Evolutionary conservation across 2,797 vertebrate species (phyloP), one percentile per base, ranked within the genome.

Genomic region (Sciaenops ocellatus): DNA sequence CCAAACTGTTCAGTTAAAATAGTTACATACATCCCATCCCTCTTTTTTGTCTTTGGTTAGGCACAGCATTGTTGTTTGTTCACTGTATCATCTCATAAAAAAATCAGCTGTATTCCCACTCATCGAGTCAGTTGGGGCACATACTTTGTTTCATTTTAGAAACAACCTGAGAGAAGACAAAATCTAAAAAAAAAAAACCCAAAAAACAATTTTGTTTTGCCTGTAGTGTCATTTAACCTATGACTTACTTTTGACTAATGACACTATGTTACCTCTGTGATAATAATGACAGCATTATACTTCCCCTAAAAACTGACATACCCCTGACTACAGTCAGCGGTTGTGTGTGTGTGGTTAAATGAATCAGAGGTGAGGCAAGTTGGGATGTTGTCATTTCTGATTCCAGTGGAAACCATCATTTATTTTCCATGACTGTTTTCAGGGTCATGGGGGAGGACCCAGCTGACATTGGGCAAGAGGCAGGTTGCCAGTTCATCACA

Each of bases 311-410:
- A 6, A 34, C 30, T 54, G 13, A 50, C 26, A 15, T 4, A 24
- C 2, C 12, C 55, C 13, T 62, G 16, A n/a, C 13, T 50, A 12
- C 44, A 28, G 54, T 48, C 2, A 4, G 2, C 26, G 20, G 51
- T 47, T 82, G 69, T n/a, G 72, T 6, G 69, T 8, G 10, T 54
- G 42, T 22, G 20, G 34, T 34, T 30, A 38, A 79, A 30, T 76
- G n/a, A 85, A 71, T 81, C 77, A 87, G 42, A 48, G 5, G 7
- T 65, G 57, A 47, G 15, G 42, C 5, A 60, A 75, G 5, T 3
- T 51, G 24, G 30, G 5, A 62, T 60, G 48, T 30, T 15, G 38
- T 54, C 4, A 73, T 71, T 59, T 47, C 6, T 69, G 17, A 24
- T 69, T 17, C 8, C 0, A 59, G 5, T 42, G 13, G 28, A 56